Evolutionary conservation across 2,113 vertebrate species (phyloP), one percentile per base, ranked within the genome.

Genomic region (Poeciliopsis occidentalis): DNA sequence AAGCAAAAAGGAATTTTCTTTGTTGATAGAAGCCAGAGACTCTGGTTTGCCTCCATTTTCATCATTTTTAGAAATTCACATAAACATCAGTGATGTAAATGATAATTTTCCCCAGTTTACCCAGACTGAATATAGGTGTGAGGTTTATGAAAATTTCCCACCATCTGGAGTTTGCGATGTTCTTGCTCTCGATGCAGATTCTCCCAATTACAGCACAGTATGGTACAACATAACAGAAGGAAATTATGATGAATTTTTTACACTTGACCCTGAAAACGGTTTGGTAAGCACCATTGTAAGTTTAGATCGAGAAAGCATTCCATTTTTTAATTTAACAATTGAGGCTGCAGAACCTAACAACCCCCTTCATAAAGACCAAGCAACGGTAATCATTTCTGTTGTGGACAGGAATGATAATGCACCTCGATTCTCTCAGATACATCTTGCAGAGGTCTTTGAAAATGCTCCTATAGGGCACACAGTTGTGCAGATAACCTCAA

Each of bases 371-470:
- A 91, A 75, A 63, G 89, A 90, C 65, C 89, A 57, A 60, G 77
- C 92, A n/a, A 76, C 79, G 12, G 83, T 94, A 57, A 76, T 89
- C 5, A 32, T 95, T 8, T 22, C 60, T 51, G 88, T 95, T 69
- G 90, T 93, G 57, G 95, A 95, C 81, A 87, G 74, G 88, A 95
- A 95, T 71, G 95, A 95, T 88, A 92, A 95, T 1, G 79, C 87
- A 0, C 95, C 94, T 77, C 91, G 84, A 10, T 95, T 95, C 76
- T 81, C 88, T 29, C 81, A 93, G 65, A 90, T 94, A 66, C 93
- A 92, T 78, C 12, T 89, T 61, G 67, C 91, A 27, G 83, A 90
- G 27, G 80, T 95, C 34, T 63, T 89, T 1, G 94, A 95, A 79
- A 91, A 94, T 68, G 77, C 89, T 3, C 86, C 87, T 12, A 26